These are phyloP conservation scores for Lates calcarifer DNA, from an alignment of 2,113 vertebrate genomes.

Conservation along the genomic window DNA sequence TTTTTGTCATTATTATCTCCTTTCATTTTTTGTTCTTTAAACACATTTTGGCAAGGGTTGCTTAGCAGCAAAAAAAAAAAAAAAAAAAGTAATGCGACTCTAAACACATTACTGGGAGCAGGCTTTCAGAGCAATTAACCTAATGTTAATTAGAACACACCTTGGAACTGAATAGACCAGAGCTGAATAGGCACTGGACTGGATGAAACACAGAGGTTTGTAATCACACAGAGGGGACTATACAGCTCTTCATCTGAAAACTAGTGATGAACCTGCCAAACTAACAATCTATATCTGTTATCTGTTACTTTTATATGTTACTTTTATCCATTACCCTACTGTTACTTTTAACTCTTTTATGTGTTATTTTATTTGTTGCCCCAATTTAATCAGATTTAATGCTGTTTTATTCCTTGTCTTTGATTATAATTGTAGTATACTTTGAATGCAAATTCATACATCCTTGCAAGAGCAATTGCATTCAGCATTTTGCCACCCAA, in stretches of 20 bases:
- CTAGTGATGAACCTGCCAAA: neutral
- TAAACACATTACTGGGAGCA: conserved; percentile 17
- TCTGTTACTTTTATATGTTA: too few species aligned
- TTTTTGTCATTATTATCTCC: conserved; percentile 38
- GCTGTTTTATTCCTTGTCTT: too few species aligned
- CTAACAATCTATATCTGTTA: too few species aligned
- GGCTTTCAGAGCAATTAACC: conserved; percentile 69
- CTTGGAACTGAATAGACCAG: conserved; percentile 55
- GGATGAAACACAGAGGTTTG: conserved; percentile 14
- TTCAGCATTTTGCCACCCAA: too few species aligned
- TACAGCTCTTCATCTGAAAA: conserved; percentile 17
- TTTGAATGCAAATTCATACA: too few species aligned
- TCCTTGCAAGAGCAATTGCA: too few species aligned
- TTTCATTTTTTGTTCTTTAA: conserved; percentile 33
- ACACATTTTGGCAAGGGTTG: conserved; percentile 17
- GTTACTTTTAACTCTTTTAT: too few species aligned
- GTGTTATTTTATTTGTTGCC: too few species aligned
- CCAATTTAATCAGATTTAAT: too few species aligned
- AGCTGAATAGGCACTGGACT: conserved; percentile 22
- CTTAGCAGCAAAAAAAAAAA: conserved; percentile 11
- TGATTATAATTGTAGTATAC: too few species aligned
- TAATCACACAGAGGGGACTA: conserved; percentile 12
- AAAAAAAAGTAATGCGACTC: conserved; percentile 25
- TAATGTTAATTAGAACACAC: conserved; percentile 64
- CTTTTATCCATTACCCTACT: too few species aligned